Evolutionary conservation across 2,888 invertebrate genomes (phyloP), one percentile per base, ranked within the genome.

Genomic region (Caenorhabditis auriculariae): DNA sequence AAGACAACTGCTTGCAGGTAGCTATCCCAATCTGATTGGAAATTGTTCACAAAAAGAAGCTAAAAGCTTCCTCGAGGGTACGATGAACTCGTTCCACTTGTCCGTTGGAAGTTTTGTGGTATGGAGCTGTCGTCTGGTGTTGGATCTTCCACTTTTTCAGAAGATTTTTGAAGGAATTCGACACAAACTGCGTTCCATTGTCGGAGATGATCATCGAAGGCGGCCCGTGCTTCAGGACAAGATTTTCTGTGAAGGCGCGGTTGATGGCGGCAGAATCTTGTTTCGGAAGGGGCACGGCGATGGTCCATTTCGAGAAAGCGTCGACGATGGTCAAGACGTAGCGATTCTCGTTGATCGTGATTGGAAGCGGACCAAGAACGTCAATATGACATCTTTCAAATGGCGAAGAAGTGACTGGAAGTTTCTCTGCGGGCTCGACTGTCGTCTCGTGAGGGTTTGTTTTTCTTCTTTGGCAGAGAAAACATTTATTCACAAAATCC

Each of bases 371-470:
- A 21, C 63, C 63, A 9, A 43, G 17, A 15, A 50, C 21, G 37
- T 63, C 60, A 12, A 60, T 37, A 27, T 60, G 46, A 24, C 55
- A 24, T n/a, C 47, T 26, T 9, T 48, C 37, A 15, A 38, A 60
- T 17, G 63, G 59, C 17, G 24, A n/a, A 3, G 9, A 12, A 1
- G 42, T n/a, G 7, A 4, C 1, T 19, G 50, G 39, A 21, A 63
- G 17, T 26, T 37, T 21, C 41, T 42, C 47, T 5, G 55, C 17
- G 5, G 60, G 60, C 35, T 57, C 61, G 2, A 15, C 27, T 1
- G 52, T 55, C 9, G 39, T 52, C 21, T 48, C n/a, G 21, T 54
- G 43, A 2, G 47, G 52, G 32, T 54, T 47, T 23, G 23, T 39
- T 32, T 63, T 60, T 4, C 55, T 4, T 4, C 21, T 15, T 35